Evolutionary conservation across 1,140 invertebrate genomes (phyloP).

Genomic region (Ceratosolen fusciceps): DNA sequence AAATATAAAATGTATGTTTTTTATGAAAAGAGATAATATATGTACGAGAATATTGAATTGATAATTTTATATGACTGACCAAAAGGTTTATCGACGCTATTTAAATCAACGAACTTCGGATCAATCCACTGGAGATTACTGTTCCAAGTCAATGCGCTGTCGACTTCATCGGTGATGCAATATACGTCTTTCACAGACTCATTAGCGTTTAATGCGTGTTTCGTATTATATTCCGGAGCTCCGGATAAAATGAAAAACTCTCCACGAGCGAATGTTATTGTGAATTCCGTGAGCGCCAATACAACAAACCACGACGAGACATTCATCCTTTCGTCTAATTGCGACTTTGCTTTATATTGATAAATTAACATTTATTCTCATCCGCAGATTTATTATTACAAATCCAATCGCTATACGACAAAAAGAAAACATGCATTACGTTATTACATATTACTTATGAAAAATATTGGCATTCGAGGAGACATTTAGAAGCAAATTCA

Average conservation of each 20-base stretch:
- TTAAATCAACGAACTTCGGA: not conserved
- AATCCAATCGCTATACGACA: too few species aligned
- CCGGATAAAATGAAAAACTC: constrained; percentile 35
- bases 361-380: too few species aligned
- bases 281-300: not conserved
- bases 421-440: too few species aligned
- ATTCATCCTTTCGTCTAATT: not conserved
- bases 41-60: not conserved
- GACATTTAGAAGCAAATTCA: too few species aligned
- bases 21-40: not conserved
- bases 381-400: too few species aligned
- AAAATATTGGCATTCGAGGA: too few species aligned
- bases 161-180: constrained; percentile 37
- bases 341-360: not conserved
- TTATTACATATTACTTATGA: too few species aligned
- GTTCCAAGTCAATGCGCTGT: constrained; percentile 39
- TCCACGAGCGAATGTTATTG: not conserved
- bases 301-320: not conserved
- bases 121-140: constrained; percentile 30
- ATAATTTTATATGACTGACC: not conserved
- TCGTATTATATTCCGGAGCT: not conserved
- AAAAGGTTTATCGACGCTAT: not conserved
- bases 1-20: too few species aligned
- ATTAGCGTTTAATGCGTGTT: not conserved
- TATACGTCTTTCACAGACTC: not conserved